Evolutionary conservation across 2,888 invertebrate genomes (phyloP).

Genomic region (Epistrophe eligans): DNA sequence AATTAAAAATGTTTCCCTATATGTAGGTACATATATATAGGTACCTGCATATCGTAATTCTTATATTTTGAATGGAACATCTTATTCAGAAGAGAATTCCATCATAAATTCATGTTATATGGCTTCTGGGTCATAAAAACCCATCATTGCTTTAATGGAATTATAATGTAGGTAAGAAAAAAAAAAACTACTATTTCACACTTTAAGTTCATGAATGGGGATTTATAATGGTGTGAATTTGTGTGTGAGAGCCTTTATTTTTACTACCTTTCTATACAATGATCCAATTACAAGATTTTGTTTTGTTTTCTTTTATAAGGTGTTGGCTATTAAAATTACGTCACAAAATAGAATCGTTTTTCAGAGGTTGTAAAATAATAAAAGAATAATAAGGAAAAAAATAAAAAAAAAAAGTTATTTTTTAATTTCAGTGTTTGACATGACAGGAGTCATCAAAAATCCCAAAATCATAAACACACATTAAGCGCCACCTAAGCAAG

Average conservation of each 20-base stretch:
- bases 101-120: slow-evolving; percentile 63
- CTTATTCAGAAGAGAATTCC: slow-evolving; percentile 47
- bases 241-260: slow-evolving; percentile 26
- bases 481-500: slow-evolving; percentile 57
- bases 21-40: background rate
- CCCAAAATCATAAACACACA: slow-evolving; percentile 69
- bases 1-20: slow-evolving; percentile 54
- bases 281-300: slow-evolving; percentile 65
- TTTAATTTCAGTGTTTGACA: slow-evolving; percentile 15
- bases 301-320: slow-evolving; percentile 41
- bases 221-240: slow-evolving; percentile 48
- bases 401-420: slow-evolving; percentile 2
- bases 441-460: slow-evolving; percentile 55
- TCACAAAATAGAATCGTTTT: slow-evolving; percentile 41
- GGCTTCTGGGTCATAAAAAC: slow-evolving; percentile 62
- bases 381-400: slow-evolving; percentile 16
- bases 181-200: slow-evolving; percentile 65
- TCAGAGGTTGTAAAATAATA: slow-evolving; percentile 51
- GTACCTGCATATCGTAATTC: slow-evolving; percentile 31
- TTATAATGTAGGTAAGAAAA: slow-evolving; percentile 53
- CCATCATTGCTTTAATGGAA: slow-evolving; percentile 61
- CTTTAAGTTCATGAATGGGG: slow-evolving; percentile 74
- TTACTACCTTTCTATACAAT: slow-evolving; percentile 43
- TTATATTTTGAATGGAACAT: slow-evolving; percentile 55
- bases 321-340: slow-evolving; percentile 51